These are phyloP conservation scores for Gymnocephalus cernua DNA, from an alignment of 2,113 vertebrate genomes.

Conservation along the genomic window DNA sequence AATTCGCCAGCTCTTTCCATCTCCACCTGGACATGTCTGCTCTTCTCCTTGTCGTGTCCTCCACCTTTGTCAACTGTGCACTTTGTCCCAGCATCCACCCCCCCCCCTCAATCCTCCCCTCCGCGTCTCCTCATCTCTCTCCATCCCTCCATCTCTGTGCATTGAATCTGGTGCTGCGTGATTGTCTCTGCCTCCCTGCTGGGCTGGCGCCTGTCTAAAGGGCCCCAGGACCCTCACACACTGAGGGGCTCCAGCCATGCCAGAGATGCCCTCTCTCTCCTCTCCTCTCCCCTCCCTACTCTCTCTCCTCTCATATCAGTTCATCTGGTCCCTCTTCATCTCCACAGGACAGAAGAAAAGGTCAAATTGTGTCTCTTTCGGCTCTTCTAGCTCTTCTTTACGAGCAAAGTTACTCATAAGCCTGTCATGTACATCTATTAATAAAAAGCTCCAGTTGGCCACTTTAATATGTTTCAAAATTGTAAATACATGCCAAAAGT, in stretches of 20 bases:
- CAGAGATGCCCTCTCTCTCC: conserved; percentile 72
- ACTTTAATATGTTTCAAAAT: neutral
- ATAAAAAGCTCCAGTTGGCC: neutral
- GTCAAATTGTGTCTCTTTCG: conserved; percentile 51
- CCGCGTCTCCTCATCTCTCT: conserved; percentile 61
- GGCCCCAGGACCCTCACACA: conserved; percentile 79
- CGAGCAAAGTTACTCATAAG: conserved; percentile 1
- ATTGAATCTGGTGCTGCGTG: conserved; percentile 81
- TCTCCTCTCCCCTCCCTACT: conserved; percentile 22
- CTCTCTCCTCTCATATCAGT: conserved; percentile 40
- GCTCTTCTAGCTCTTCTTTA: neutral
- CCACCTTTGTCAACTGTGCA: conserved; percentile 60
- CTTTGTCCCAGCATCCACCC: conserved; percentile 44
- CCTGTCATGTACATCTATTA: neutral
- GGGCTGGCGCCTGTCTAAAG: conserved; percentile 86
- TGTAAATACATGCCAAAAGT: neutral
- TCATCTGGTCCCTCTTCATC: conserved; percentile 61
- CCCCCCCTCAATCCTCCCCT: conserved; percentile 40
- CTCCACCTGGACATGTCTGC: conserved; percentile 52
- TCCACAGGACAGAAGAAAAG: conserved; percentile 55
- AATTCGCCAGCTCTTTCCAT: conserved; percentile 13
- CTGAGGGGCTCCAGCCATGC: conserved; percentile 78
- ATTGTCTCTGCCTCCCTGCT: conserved; percentile 84
- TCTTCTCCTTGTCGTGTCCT: conserved; percentile 62
- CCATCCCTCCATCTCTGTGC: conserved; percentile 77